Evolutionary conservation across 2,888 invertebrate species (phyloP).

Genomic region (Synergus japonicus): DNA sequence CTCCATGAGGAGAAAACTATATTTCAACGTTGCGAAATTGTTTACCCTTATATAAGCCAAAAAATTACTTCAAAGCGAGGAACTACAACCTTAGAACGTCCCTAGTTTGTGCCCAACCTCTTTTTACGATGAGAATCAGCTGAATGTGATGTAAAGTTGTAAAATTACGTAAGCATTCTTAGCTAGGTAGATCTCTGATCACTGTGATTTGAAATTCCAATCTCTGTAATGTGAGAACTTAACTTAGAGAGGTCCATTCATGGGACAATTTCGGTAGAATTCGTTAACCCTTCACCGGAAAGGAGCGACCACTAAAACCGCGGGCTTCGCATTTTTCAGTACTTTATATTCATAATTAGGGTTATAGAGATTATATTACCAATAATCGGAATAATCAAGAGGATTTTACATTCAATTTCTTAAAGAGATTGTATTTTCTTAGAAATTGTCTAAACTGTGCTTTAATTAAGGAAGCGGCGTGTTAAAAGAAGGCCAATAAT

Average conservation of each 20-base stretch:
- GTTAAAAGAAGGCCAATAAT: slow-evolving; percentile 30
- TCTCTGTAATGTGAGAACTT: slow-evolving; percentile 24
- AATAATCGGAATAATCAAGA: neutral
- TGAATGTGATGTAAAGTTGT: neutral
- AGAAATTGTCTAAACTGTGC: neutral
- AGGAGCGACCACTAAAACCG: slow-evolving; percentile 23
- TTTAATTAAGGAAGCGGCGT: slow-evolving; percentile 24
- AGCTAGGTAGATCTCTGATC: slow-evolving; percentile 11
- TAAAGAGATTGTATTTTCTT: neutral
- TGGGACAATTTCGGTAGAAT: slow-evolving; percentile 18
- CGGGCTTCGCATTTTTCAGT: slow-evolving; percentile 1
- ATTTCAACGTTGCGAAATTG: slow-evolving; percentile 30
- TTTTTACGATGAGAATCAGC: slow-evolving; percentile 27
- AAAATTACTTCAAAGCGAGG: slow-evolving; percentile 5
- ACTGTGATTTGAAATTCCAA: slow-evolving; percentile 14
- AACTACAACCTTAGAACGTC: neutral
- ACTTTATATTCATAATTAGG: slow-evolving; percentile 34
- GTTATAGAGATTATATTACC: slow-evolving; percentile 1
- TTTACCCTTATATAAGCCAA: slow-evolving; percentile 34
- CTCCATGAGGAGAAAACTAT: slow-evolving; percentile 29
- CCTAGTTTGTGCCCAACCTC: neutral
- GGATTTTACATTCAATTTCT: neutral
- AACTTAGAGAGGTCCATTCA: slow-evolving; percentile 15
- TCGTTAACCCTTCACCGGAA: slow-evolving; percentile 19
- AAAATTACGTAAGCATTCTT: slow-evolving; percentile 15